Base-by-base conservation (phyloP, 2,888 invertebrate genomes). In the Drosophila tanythrix region DNA sequence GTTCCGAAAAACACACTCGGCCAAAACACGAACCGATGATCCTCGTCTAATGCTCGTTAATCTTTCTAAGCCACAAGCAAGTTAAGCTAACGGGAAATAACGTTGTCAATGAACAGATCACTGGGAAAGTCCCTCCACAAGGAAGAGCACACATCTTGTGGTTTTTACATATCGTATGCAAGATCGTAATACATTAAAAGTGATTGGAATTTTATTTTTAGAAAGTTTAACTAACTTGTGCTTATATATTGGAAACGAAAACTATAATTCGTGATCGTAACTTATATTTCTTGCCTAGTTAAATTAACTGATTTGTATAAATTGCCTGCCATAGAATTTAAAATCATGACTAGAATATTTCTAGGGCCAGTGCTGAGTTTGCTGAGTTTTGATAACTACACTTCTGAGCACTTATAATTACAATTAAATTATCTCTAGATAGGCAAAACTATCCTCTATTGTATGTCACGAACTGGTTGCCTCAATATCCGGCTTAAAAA, bases 11-110 rank as follows among this genome's bases (percentile, higher is more conserved):
- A 57, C 31, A 57, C 40, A 40, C 33, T 35, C 35, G 72, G 78
- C 67, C 85, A 82, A 76, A 87, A 89, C 84, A 87, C 64, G 71
- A 68, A 61, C 64, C 31, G 48, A 60, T 89, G 72, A 88, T 74
- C 87, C 77, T 55, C 43, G 71, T 35, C 74, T 86, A 90, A 90
- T 88, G 84, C 89, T 75, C 72, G 65, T 57, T 82, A 90, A 88
- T 90, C 87, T 48, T 66, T 61, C 74, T 68, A 79, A 88, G 73
- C 89, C 79, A 50, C 67, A 46, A 52, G 78, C 81, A 88, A 90
- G 89, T 88, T 88, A 88, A 90, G 89, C 90, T 76, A 81, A 83
- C 76, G 78, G 86, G 89, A 82, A 90, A 88, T 86, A 82, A 90
- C 87, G 81, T 75, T 70, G 87, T 88, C 90, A 88, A 88, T 88